Percentiles rank a stretch among this genome's conserved stretches.
phyloP scores from a whole-genome alignment of 2,113 vertebrate species.

The Monopterus albus region DNA sequence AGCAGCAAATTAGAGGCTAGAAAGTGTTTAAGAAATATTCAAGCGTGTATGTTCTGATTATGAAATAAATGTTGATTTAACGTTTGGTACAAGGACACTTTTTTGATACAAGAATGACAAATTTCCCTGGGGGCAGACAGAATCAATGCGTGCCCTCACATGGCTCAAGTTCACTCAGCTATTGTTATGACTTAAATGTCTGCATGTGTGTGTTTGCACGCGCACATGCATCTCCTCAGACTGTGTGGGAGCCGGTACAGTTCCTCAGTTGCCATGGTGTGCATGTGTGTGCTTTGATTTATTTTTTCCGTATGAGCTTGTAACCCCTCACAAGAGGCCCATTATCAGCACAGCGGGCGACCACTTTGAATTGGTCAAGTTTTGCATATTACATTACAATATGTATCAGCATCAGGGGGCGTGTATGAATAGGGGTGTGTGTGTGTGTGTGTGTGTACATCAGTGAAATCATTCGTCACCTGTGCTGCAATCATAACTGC shows the following conservation, averaged over 20 bases:
- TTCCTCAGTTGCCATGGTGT: not conserved
- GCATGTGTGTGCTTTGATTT: not conserved
- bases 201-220: not conserved
- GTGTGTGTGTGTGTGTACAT: not conserved
- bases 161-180: not conserved
- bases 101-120: constrained; percentile 4
- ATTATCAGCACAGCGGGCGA: constrained; percentile 42
- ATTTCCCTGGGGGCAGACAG: not conserved
- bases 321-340: constrained; percentile 41
- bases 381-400: constrained; percentile 40
- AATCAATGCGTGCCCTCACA: constrained; percentile 1
- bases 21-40: constrained; percentile 32
- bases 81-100: not conserved
- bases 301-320: constrained; percentile 11
- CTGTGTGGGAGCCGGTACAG: not conserved
- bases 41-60: constrained; percentile 12
- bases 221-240: no score
- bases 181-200: constrained; percentile 1
- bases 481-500: not conserved
- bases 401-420: constrained; percentile 13
- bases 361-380: constrained; percentile 35
- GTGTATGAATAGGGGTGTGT: no score
- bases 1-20: constrained; percentile 47
- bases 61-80: constrained; percentile 14
- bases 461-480: not conserved